Evolutionary conservation across 2,888 invertebrate genomes (phyloP).

Genomic region (Lutraria lutraria): DNA sequence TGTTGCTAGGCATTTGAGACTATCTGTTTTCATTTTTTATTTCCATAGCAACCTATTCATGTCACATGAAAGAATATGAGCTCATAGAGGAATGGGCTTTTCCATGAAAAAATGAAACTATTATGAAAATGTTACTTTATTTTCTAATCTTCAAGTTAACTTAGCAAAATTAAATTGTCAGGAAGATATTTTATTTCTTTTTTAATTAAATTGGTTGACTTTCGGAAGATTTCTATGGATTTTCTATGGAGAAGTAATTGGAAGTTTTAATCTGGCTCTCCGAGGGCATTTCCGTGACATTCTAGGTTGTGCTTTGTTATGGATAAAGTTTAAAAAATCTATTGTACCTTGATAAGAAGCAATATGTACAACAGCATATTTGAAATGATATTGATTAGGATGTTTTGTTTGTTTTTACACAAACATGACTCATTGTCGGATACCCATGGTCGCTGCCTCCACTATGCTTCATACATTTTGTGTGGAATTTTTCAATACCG

Average conservation of each 20-base stretch:
- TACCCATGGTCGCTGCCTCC: no score
- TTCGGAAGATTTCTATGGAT: neutral
- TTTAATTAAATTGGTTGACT: no score
- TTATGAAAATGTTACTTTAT: no score
- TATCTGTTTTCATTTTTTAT: slow-evolving; percentile 26
- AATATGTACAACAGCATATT: neutral
- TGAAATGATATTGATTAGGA: neutral
- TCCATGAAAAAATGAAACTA: no score
- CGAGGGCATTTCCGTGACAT: neutral
- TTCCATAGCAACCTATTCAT: slow-evolving; percentile 16
- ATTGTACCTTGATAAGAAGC: neutral
- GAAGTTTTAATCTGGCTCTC: neutral
- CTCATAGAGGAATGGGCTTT: neutral
- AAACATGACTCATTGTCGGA: no score
- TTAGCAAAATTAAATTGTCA: no score
- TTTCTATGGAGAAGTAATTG: neutral
- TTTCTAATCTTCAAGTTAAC: no score
- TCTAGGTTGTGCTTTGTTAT: neutral
- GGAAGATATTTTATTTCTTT: no score
- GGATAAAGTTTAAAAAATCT: neutral
- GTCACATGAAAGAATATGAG: neutral
- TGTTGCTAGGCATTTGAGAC: slow-evolving; percentile 90
- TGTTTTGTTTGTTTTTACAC: neutral
- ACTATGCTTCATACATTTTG: no score
- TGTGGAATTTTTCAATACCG: no score